Percentiles rank a stretch among this genome's conserved stretches.
Evolutionary conservation across 2,113 vertebrate genomes (phyloP).

Genomic region (Burhinus oedicnemus): DNA sequence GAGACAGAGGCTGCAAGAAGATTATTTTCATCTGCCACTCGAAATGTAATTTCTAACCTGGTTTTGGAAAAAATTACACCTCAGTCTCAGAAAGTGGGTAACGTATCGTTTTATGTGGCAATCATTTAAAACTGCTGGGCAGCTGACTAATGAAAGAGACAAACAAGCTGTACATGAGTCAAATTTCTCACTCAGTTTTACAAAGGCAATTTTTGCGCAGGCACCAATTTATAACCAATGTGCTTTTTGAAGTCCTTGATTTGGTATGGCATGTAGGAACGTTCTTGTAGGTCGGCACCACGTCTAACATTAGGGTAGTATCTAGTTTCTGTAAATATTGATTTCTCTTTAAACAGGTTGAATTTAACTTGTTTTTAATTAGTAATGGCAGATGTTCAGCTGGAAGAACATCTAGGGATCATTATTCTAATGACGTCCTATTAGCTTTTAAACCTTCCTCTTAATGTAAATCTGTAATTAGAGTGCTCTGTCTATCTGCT

Average conservation of each 20-base stretch:
- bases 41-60: constrained; percentile 39
- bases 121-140: neutral
- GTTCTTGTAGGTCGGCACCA: neutral
- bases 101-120: neutral
- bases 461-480: constrained; percentile 68
- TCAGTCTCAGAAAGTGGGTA: neutral
- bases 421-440: constrained; percentile 67
- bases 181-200: neutral
- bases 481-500: constrained; percentile 31
- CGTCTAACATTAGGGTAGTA: neutral
- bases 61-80: neutral
- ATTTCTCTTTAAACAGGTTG: constrained; percentile 54
- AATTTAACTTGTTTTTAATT: constrained; percentile 71
- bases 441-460: constrained; percentile 66
- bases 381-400: constrained; percentile 72
- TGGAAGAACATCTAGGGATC: constrained; percentile 64
- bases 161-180: neutral
- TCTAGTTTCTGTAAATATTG: constrained; percentile 64
- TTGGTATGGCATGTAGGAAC: neutral
- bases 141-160: constrained; percentile 25
- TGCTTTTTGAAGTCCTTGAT: neutral
- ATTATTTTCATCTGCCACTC: constrained; percentile 7
- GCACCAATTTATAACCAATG: neutral
- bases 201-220: neutral
- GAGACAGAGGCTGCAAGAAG: neutral